Percentiles rank a stretch among this genome's conserved stretches.
These are phyloP conservation scores for Notothenia coriiceps DNA, from an alignment of 2,113 vertebrate genomes.

Conservation along the genomic window DNA sequence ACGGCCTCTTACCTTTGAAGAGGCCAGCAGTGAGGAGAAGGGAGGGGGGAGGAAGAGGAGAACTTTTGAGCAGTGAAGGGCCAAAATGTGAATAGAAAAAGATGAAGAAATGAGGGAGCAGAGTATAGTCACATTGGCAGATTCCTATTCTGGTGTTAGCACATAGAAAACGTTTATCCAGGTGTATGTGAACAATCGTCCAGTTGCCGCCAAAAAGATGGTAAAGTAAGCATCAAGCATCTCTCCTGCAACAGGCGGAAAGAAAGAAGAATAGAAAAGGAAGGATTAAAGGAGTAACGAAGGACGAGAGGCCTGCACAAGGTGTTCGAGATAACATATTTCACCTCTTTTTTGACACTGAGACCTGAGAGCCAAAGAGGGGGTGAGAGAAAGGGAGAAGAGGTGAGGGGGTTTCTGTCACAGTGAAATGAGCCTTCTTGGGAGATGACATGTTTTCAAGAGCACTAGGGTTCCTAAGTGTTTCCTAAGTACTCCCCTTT, in stretches of 20 bases:
- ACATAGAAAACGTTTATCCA: no score
- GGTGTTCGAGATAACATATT: background rate
- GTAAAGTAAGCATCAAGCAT: no score
- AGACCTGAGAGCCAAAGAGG: background rate
- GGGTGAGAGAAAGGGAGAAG: background rate
- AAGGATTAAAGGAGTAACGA: background rate
- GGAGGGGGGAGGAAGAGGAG: background rate
- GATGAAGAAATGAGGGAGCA: background rate
- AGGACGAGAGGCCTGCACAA: no score
- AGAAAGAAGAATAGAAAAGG: no score
- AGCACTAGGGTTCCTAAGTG: background rate
- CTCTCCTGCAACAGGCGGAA: no score
- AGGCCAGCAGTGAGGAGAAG: slow-evolving; percentile 18
- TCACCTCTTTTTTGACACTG: background rate
- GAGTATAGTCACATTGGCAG: background rate
- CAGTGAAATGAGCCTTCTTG: slow-evolving; percentile 8
- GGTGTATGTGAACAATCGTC: no score
- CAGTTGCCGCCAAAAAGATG: no score
- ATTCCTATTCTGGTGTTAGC: background rate
- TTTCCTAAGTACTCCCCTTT: background rate
- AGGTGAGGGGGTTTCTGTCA: background rate
- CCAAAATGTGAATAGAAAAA: background rate
- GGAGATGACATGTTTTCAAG: background rate
- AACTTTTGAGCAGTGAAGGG: background rate
- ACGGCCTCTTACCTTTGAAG: slow-evolving; percentile 69